Base-by-base conservation (phyloP, 1,140 invertebrate genomes). In the Steinernema feltiae region DNA sequence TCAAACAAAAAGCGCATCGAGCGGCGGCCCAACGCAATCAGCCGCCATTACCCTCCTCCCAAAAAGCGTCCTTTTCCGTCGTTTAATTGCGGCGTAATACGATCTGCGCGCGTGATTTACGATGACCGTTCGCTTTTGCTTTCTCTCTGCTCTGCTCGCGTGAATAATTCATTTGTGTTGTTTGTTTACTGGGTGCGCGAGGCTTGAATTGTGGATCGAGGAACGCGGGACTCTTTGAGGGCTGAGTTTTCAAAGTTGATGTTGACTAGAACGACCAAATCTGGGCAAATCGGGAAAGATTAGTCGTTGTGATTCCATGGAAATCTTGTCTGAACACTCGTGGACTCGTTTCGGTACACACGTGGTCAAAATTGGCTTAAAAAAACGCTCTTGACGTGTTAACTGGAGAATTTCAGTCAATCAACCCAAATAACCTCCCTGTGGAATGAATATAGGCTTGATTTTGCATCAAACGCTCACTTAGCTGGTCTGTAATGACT, bases 41-140 rank as follows among this genome's bases (percentile, higher is more conserved):
- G 53, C 53, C 7, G 53, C 53, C 53, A 63, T 63, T 63, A 63
- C 12, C 53, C 53, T n/a, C n/a, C n/a, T 46, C 53, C 24, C 15
- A 63, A 63, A 63, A 63, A 63, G 53, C 53, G 53, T 27, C 53
- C 15, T 15, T 63, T 41, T 63, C 53, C 53, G 2, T 15, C 53
- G 53, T 27, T 63, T 63, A 63, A 63, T 63, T 63, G 53, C 53
- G 53, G 3, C 53, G 53, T 63, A 63, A 63, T 63, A 3, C 53
- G 53, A 63, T 63, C 53, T 27, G 15, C 12, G 12, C n/a, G n/a
- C 24, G 53, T 27, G 53, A 63, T 63, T 63, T 63, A 63, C 53
- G 53, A 46, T n/a, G 7, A 27, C 53, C 53, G 53, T 27, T 15
- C 53, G 53, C 53, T 63, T 63, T 63, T 63, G 24, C 2, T 27